Evolutionary conservation across 2,797 vertebrate species (phyloP).

Genomic region (Phylloscopus collybita): DNA sequence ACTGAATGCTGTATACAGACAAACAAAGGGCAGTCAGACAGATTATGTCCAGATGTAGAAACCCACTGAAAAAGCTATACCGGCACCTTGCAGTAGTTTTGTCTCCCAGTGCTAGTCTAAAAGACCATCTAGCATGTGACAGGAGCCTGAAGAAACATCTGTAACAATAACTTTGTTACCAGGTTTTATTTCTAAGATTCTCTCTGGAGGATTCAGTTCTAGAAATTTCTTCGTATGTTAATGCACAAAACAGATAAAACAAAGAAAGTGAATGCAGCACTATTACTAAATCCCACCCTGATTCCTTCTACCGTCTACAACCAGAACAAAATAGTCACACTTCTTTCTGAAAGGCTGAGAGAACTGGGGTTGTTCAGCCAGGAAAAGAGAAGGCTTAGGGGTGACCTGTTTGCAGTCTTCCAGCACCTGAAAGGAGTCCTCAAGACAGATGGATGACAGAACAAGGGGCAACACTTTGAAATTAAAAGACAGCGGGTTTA

Average conservation of each 20-base stretch:
- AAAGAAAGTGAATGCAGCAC: not conserved
- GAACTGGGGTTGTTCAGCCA: not conserved
- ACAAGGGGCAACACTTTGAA: not conserved
- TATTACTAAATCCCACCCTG: not conserved
- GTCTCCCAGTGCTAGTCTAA: not conserved
- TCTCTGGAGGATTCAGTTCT: not conserved
- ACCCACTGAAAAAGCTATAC: not conserved
- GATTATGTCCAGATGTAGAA: not conserved
- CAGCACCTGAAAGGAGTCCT: not conserved
- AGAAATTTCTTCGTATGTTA: not conserved
- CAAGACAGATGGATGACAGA: not conserved
- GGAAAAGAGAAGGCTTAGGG: not conserved
- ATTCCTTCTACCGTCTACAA: not conserved
- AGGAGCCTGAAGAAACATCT: not conserved
- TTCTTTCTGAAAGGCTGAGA: not conserved
- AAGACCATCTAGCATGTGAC: not conserved
- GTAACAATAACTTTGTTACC: not conserved
- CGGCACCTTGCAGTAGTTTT: not conserved
- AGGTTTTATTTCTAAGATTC: not conserved
- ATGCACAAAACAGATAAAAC: not conserved
- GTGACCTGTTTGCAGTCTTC: not conserved
- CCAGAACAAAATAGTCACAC: not conserved
- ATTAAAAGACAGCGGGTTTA: not conserved
- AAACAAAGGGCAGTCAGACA: not conserved
- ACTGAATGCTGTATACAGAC: not conserved